A percentile compares a stretch with the other conserved stretches of the same genome.
Evolutionary conservation across 1,140 invertebrate species (phyloP).

Genomic region (Brachionus koreanus): DNA sequence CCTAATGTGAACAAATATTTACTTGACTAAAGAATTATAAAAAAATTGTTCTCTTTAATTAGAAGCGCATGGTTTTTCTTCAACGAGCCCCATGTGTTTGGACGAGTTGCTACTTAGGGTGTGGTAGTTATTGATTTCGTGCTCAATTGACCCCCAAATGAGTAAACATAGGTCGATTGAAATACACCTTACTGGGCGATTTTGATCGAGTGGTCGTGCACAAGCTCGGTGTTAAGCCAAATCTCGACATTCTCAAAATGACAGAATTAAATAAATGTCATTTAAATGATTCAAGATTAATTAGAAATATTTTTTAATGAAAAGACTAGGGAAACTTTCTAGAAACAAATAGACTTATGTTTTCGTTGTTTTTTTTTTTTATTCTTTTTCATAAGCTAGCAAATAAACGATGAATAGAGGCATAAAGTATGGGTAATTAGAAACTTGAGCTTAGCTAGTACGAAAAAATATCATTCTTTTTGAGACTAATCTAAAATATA

Average conservation of each 20-base stretch:
- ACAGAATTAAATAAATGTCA: background rate
- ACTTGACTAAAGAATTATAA: background rate
- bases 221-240: background rate
- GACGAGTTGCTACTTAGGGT: background rate
- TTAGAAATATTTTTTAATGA: background rate
- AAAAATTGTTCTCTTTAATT: background rate
- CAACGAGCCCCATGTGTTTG: background rate
- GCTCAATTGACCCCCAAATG: background rate
- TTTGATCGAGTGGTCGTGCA: background rate
- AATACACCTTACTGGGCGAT: background rate
- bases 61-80: too few relatives aligned
- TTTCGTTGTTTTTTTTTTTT: background rate
- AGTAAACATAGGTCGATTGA: background rate
- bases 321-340: background rate
- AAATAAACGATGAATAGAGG: background rate
- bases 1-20: background rate
- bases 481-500: background rate
- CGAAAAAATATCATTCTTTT: background rate
- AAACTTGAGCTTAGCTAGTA: background rate
- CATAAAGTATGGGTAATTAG: background rate
- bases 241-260: background rate
- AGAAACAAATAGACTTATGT: background rate
- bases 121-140: background rate
- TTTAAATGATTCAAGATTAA: slow-evolving; percentile 10
- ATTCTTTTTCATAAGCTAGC: background rate